A percentile compares a stretch with the other conserved stretches of the same genome.
phyloP scores from a whole-genome alignment of 1,140 invertebrate species.

The Drosophila watanabei region DNA sequence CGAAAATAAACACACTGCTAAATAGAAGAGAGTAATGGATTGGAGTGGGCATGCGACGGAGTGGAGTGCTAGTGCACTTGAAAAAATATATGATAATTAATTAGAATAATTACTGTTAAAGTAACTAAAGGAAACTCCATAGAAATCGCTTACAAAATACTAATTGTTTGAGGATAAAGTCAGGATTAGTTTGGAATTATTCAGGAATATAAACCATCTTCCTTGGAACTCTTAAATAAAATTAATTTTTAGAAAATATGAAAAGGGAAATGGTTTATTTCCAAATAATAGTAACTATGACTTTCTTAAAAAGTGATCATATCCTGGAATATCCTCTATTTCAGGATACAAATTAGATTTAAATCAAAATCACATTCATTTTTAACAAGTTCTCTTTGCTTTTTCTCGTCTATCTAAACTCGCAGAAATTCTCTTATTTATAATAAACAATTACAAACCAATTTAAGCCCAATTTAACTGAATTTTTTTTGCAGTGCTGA shows the following conservation, averaged over 20 bases:
- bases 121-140: neutral
- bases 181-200: too few species aligned
- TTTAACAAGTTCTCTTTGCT: neutral
- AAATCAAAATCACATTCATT: neutral
- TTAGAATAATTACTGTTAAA: too few species aligned
- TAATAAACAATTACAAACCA: neutral
- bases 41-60: constrained; percentile 14
- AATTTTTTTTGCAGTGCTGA: constrained; percentile 1
- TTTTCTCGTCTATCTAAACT: neutral
- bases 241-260: too few species aligned
- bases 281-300: neutral
- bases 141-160: neutral
- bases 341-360: neutral
- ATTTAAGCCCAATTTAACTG: neutral
- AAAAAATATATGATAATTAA: neutral
- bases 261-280: neutral
- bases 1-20: constrained; percentile 83
- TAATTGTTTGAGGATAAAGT: too few species aligned
- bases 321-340: neutral
- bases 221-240: neutral
- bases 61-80: constrained; percentile 9
- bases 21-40: constrained; percentile 71
- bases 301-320: neutral
- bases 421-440: neutral
- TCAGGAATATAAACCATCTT: neutral